These are phyloP conservation scores for Scolanthus callimorphus DNA, from an alignment of 92 coral and sea anemone genomes.

Conservation along the genomic window DNA sequence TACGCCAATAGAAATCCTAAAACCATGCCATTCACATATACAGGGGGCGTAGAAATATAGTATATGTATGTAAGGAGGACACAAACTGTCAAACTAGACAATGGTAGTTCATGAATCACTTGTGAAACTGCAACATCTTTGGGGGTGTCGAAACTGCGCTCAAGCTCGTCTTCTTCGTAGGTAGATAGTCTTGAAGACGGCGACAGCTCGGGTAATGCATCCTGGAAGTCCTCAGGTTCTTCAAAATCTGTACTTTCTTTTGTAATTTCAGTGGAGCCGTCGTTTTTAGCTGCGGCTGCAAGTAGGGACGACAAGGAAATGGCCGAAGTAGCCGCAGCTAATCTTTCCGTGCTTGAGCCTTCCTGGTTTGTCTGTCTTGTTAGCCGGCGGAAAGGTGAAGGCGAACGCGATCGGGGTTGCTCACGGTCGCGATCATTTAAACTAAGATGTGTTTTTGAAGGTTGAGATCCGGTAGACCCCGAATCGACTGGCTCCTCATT, in stretches of 20 bases:
- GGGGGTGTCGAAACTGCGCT: neutral
- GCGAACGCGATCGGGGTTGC: slow-evolving; percentile 54
- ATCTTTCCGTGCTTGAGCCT: slow-evolving; percentile 1
- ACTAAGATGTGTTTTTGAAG: slow-evolving; percentile 59
- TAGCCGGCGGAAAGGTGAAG: slow-evolving; percentile 83
- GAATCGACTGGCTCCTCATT: slow-evolving; percentile 52
- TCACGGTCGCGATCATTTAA: slow-evolving; percentile 27
- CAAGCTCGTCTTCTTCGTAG: neutral
- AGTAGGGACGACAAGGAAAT: slow-evolving; percentile 77
- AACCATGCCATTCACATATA: slow-evolving; percentile 78
- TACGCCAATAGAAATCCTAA: slow-evolving; percentile 64
- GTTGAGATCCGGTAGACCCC: slow-evolving; percentile 48
- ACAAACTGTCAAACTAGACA: slow-evolving; percentile 51
- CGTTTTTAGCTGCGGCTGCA: slow-evolving; percentile 73
- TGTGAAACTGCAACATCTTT: neutral
- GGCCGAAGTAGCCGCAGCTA: slow-evolving; percentile 28
- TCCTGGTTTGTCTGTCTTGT: slow-evolving; percentile 33
- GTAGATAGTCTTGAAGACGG: neutral
- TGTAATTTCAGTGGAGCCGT: slow-evolving; percentile 34
- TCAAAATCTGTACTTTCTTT: slow-evolving; percentile 24
- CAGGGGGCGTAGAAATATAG: slow-evolving; percentile 58
- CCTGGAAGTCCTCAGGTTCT: slow-evolving; percentile 18
- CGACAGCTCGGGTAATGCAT: slow-evolving; percentile 12
- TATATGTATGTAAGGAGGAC: slow-evolving; percentile 54
- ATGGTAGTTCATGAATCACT: slow-evolving; percentile 47